Base-by-base conservation (phyloP, 2,888 invertebrate genomes). In the Stegana nigrithorax region DNA sequence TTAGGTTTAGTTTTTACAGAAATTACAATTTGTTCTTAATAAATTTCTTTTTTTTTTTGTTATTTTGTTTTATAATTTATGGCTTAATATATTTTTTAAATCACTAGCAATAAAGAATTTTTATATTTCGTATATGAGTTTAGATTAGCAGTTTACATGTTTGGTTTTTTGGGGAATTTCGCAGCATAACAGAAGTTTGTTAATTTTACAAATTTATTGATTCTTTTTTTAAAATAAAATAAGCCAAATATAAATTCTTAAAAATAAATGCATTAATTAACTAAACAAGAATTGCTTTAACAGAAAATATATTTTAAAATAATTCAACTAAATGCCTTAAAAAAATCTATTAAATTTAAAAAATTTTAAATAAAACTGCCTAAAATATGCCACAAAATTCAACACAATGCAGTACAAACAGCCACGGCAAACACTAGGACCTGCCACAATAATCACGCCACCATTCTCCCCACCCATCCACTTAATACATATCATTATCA, bases 401-500 rank as follows among this genome's bases (percentile, higher is more conserved):
- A 1, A 12, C 59, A 23, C 36, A 51, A 57, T 45, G 57, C 25
- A 57, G 57, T 57, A 25, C 32, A 29, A n/a, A 50, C 50, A 26
- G 23, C 50, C 1, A 4, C 50, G 21, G 2, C 2, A 5, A 21
- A 10, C 17, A 36, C 12, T 12, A 19, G 8, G 14, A 12, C 25
- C 51, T 12, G 45, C 6, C 39, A 56, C 32, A 51, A 19, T 5
- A n/a, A 23, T 3, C 14, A 60, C 55, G 44, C 3, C 51, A n/a
- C 12, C 29, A n/a, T n/a, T n/a, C n/a, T n/a, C 2, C 32, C 17
- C 51, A 8, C n/a, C 4, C 44, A 10, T 53, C 25, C 27, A 55
- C 59, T 81, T 77, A 85, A 70, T 84, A 85, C 74, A 84, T 83
- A 73, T 85, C 85, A 66, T 84, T 85, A 63, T 85, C 85, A 68